Base-by-base conservation (phyloP, 2,888 invertebrate genomes). In the Tortricodes alternella region DNA sequence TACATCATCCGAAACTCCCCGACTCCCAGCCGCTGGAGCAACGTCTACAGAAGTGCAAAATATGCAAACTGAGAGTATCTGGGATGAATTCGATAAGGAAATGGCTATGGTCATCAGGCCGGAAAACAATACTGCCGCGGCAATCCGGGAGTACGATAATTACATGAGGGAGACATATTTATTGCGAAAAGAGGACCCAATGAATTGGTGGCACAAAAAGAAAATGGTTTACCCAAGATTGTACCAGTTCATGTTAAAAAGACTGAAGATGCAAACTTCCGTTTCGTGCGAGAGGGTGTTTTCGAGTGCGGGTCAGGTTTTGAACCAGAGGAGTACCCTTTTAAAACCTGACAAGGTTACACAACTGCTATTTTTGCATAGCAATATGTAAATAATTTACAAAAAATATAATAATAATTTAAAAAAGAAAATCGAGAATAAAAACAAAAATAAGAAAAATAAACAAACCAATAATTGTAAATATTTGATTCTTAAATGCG, bases 401-500 rank as follows among this genome's bases (percentile, higher is more conserved):
- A n/a, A n/a, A n/a, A n/a, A n/a, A n/a, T n/a, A n/a, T n/a, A n/a
- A n/a, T n/a, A n/a, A n/a, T n/a, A n/a, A n/a, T n/a, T n/a, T n/a
- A n/a, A n/a, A n/a, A n/a, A n/a, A n/a, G n/a, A n/a, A n/a, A n/a
- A n/a, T n/a, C n/a, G n/a, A n/a, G n/a, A n/a, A 21, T 21, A 4
- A 21, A 19, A 19, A 5, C 19, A 7, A 18, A 32, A 46, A 19
- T 32, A 32, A 29, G 5, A 32, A 32, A 11, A 9, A 7, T 2
- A 18, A 16, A 32, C 13, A 6, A 46, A 13, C 7, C 32, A 46
- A 32, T 43, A 24, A 21, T 21, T 43, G 43, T 43, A 43, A 8
- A 43, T 43, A 43, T 43, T 27, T 43, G 43, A 43, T 27, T 24
- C 27, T 43, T 27, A 43, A 43, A 43, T 35, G 16, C 35, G 35